Base-by-base conservation (phyloP, 2,888 invertebrate genomes). In the Heteromyza rotundicornis region DNA sequence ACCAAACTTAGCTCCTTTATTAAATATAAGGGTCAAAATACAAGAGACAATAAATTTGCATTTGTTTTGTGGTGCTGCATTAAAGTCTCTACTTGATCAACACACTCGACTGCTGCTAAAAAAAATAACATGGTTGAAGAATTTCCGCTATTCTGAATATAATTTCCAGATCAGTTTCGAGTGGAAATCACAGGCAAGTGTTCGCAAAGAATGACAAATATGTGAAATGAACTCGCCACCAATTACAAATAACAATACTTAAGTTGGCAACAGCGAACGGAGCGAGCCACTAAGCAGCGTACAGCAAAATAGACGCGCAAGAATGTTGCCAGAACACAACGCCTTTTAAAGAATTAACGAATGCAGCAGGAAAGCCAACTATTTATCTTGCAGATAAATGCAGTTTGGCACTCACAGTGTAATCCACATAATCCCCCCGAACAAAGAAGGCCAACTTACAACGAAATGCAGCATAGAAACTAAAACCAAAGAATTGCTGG, bases 141-240 rank as follows among this genome's bases (percentile, higher is more conserved):
- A n/a, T n/a, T n/a, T n/a, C n/a, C n/a, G n/a, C n/a, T n/a, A n/a
- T n/a, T n/a, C n/a, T n/a, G n/a, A n/a, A n/a, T n/a, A n/a, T n/a
- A n/a, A n/a, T n/a, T n/a, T n/a, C n/a, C n/a, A n/a, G n/a, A n/a
- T n/a, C n/a, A n/a, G n/a, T n/a, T n/a, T n/a, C n/a, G n/a, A n/a
- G n/a, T n/a, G n/a, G n/a, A n/a, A n/a, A n/a, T n/a, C 12, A 50
- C 8, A 17, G 50, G 35, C 57, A 51, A 57, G 57, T 57, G 51
- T 50, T n/a, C 36, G 51, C 35, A 20, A 51, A 40, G 32, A 50
- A 57, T 57, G 57, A 57, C 57, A 57, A 57, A 51, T 35, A 57
- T 57, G 57, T 57, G 47, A 57, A 57, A 57, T 57, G 35, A 50
- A 57, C 57, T 51, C 36, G 24, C 47, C 2, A 47, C 47, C 47